Evolutionary conservation across 2,888 invertebrate species (phyloP).

Genomic region (Polia nebulosa): DNA sequence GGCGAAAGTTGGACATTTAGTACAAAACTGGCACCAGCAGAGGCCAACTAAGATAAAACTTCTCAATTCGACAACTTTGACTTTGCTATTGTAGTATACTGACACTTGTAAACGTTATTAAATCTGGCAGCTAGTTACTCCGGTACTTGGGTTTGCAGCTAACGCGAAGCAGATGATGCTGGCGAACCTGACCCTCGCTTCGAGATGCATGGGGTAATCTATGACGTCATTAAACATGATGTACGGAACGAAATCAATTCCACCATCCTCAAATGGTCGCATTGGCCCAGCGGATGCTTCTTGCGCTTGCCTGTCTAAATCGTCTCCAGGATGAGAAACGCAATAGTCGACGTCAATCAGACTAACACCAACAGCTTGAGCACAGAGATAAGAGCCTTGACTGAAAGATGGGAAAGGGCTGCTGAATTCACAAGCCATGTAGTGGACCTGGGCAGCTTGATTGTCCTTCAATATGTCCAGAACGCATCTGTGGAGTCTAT

Average conservation of each 20-base stretch:
- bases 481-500: constrained; percentile 84
- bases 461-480: constrained; percentile 76
- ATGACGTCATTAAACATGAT: constrained; percentile 79
- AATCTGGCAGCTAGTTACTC: constrained; percentile 73
- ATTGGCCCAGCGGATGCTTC: constrained; percentile 73
- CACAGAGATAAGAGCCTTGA: constrained; percentile 78
- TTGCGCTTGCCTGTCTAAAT: constrained; percentile 76
- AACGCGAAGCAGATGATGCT: constrained; percentile 81
- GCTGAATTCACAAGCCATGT: constrained; percentile 84
- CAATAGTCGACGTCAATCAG: constrained; percentile 79
- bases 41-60: constrained; percentile 79
- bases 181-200: constrained; percentile 69
- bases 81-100: constrained; percentile 33
- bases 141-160: constrained; percentile 75
- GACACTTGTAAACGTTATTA: constrained; percentile 41
- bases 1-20: constrained; percentile 75
- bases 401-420: constrained; percentile 72
- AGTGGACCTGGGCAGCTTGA: constrained; percentile 79
- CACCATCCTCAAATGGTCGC: constrained; percentile 33
- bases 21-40: constrained; percentile 70
- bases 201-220: constrained; percentile 64
- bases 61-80: constrained; percentile 69
- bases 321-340: constrained; percentile 74
- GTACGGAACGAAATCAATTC: constrained; percentile 78
- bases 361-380: constrained; percentile 74